Conservation (phyloP, 2,113 vertebrate species). For the Kryptolebias marmoratus region DNA sequence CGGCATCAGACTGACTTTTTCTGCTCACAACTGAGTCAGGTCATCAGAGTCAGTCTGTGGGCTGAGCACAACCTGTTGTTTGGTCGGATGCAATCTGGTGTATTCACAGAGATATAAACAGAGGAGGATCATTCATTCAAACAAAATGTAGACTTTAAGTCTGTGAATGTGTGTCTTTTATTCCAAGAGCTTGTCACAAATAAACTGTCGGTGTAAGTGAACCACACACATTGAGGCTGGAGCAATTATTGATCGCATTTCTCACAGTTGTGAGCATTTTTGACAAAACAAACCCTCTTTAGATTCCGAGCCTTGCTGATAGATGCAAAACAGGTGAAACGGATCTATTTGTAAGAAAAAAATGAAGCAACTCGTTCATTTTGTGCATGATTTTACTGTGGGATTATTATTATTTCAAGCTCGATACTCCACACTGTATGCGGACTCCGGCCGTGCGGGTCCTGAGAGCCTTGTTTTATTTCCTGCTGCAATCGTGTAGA, state of each 20-base stretch:
- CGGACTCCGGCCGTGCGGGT: too few relatives aligned
- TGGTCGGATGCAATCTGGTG: background rate
- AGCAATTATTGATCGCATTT: too few relatives aligned
- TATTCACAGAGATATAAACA: slow-evolving; percentile 7
- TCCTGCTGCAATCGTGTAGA: background rate
- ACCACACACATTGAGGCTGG: too few relatives aligned
- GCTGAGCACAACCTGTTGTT: slow-evolving; percentile 13
- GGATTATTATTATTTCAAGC: slow-evolving; percentile 4
- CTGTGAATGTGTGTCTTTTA: background rate
- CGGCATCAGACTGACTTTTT: slow-evolving; percentile 18
- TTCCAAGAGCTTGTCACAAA: background rate
- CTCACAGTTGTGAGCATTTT: too few relatives aligned
- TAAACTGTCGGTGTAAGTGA: background rate
- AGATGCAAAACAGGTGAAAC: too few relatives aligned
- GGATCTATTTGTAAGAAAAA: too few relatives aligned
- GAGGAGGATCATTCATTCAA: background rate
- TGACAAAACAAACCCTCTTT: too few relatives aligned
- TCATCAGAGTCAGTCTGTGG: slow-evolving; percentile 22
- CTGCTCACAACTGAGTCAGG: slow-evolving; percentile 10
- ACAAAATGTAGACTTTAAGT: background rate
- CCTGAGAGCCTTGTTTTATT: slow-evolving; percentile 8
- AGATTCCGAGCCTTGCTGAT: too few relatives aligned
- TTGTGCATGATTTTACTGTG: background rate
- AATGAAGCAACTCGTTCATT: background rate
- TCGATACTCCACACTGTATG: background rate